Conservation (phyloP, 2,888 invertebrate genomes). For the Agrochola macilenta region DNA sequence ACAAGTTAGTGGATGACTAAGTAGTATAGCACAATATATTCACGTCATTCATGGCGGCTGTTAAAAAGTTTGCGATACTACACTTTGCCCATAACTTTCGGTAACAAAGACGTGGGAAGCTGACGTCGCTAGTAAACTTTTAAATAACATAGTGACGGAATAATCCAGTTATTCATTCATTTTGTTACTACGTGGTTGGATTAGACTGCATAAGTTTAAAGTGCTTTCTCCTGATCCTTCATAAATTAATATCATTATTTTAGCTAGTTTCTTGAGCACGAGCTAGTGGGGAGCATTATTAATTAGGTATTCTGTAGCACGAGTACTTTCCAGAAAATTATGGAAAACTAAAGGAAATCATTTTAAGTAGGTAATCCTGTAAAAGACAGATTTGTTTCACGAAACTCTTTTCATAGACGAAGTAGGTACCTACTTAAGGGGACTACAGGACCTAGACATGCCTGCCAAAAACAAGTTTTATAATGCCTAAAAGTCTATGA, state of each 20-base stretch:
- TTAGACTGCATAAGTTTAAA: constrained; percentile 21
- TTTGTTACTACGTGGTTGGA: constrained; percentile 20
- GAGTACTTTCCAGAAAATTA: neutral
- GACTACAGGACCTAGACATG: too few relatives aligned
- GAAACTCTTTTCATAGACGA: neutral
- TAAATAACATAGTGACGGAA: constrained; percentile 36
- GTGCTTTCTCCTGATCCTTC: constrained; percentile 1
- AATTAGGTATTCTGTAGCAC: constrained; percentile 3
- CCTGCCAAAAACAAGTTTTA: too few relatives aligned
- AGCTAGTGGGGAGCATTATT: neutral
- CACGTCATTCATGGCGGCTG: constrained; percentile 29
- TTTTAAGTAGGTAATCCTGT: neutral
- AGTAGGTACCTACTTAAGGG: neutral
- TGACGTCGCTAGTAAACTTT: constrained; percentile 44
- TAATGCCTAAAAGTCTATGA: too few relatives aligned
- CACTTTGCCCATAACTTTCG: constrained; percentile 40
- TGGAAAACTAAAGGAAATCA: neutral
- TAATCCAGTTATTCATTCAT: constrained; percentile 42
- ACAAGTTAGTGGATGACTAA: constrained; percentile 8
- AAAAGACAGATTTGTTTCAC: neutral
- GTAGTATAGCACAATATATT: constrained; percentile 11
- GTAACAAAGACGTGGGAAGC: constrained; percentile 38
- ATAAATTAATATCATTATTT: constrained; percentile 17
- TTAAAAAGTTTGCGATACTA: constrained; percentile 51
- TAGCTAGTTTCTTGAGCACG: constrained; percentile 12